These are phyloP conservation scores for Dorcus hopei DNA, from an alignment of 2,888 invertebrate genomes.

Conservation along the genomic window DNA sequence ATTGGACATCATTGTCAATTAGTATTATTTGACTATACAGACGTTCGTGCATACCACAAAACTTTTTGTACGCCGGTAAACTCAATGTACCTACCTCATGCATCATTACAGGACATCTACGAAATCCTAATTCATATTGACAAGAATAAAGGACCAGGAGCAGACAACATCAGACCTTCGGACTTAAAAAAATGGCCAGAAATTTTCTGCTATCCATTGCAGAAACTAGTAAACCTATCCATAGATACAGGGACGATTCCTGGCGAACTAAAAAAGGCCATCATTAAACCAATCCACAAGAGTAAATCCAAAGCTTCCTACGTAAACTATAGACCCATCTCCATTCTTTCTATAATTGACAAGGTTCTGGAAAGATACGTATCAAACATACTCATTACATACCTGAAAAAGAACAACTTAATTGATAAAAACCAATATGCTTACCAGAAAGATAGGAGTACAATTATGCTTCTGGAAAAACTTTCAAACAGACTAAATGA, in stretches of 20 bases:
- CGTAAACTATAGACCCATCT: not conserved
- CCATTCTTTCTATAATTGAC: not conserved
- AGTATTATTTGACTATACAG: not conserved
- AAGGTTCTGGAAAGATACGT: not conserved
- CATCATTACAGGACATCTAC: not conserved
- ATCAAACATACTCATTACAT: not conserved
- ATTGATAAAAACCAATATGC: not conserved
- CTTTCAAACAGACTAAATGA: not conserved
- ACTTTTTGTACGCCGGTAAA: not conserved
- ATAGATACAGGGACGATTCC: not conserved
- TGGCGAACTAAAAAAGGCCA: not conserved
- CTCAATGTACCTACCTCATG: not conserved
- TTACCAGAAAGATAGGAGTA: not conserved
- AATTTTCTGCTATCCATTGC: not conserved
- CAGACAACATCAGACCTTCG: not conserved
- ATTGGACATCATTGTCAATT: not conserved
- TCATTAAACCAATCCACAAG: not conserved
- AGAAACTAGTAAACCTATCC: not conserved
- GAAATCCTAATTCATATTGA: not conserved
- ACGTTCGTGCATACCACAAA: not conserved
- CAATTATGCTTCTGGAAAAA: not conserved
- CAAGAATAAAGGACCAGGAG: conserved; percentile 1
- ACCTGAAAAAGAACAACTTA: not conserved
- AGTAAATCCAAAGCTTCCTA: not conserved
- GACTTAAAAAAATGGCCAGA: not conserved